Percentiles rank a stretch among this genome's conserved stretches.
phyloP scores from a whole-genome alignment of 2,113 vertebrate species.

The Puntigrus tetrazona region DNA sequence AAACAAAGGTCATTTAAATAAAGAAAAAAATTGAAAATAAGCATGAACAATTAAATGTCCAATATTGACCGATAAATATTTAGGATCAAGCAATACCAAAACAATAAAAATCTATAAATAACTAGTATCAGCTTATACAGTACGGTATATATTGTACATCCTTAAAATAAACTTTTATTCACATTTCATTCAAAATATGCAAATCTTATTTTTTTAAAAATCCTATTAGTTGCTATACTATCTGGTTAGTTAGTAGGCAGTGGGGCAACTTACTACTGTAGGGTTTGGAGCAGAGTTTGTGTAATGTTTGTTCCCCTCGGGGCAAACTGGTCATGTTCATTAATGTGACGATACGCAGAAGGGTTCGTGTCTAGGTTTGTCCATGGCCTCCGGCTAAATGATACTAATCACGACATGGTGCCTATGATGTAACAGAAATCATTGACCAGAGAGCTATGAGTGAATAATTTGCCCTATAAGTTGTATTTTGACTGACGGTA shows the following conservation, averaged over 20 bases:
- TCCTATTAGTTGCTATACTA: background rate
- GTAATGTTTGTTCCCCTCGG: background rate
- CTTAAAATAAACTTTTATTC: background rate
- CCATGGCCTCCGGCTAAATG: background rate
- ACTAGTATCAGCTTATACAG: background rate
- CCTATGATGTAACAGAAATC: background rate
- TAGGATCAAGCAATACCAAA: background rate
- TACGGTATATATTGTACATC: background rate
- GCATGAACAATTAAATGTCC: background rate
- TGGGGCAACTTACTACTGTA: background rate
- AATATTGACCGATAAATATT: background rate
- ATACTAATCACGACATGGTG: slow-evolving; percentile 18
- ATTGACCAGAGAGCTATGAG: slow-evolving; percentile 1
- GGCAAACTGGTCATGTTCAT: background rate
- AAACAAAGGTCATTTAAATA: background rate
- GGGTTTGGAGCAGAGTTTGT: background rate
- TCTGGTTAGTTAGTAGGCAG: background rate
- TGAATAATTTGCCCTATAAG: background rate
- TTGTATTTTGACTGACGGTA: background rate
- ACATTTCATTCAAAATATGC: background rate
- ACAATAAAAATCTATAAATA: background rate
- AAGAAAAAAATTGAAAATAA: background rate
- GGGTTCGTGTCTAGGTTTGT: background rate
- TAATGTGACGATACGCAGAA: background rate
- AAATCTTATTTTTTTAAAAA: background rate